Conservation (phyloP, 2,113 vertebrate species). For the Okapia johnstoni region DNA sequence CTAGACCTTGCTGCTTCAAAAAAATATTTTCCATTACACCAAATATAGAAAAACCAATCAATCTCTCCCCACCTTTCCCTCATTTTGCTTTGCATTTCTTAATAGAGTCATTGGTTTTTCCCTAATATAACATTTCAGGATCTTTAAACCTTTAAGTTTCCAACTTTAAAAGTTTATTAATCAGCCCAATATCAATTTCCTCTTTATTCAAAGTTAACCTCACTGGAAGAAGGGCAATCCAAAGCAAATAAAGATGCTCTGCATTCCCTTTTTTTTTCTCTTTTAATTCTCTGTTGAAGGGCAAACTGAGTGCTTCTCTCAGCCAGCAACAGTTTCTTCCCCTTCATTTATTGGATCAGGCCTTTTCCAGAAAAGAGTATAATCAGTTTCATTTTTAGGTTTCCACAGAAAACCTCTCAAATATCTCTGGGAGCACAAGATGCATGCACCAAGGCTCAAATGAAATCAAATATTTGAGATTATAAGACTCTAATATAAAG, state of each 20-base stretch:
- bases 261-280: background rate
- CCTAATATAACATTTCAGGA: background rate
- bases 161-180: slow-evolving; percentile 19
- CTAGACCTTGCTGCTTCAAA: background rate
- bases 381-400: background rate
- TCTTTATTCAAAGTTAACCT: background rate
- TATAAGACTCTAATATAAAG: background rate
- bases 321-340: background rate
- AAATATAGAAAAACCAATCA: background rate
- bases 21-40: background rate
- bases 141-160: background rate
- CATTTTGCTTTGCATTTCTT: slow-evolving; percentile 22
- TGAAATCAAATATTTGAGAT: background rate
- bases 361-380: background rate
- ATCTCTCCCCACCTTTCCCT: background rate
- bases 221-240: background rate
- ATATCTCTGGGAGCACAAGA: background rate
- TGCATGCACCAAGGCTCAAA: background rate
- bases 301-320: background rate
- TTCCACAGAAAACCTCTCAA: background rate
- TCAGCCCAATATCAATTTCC: background rate
- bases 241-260: background rate
- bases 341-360: background rate
- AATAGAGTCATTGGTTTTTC: background rate
- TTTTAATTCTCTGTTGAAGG: background rate